Evolutionary conservation across 2,888 invertebrate genomes (phyloP).

Genomic region (Osedax fenrisi): DNA sequence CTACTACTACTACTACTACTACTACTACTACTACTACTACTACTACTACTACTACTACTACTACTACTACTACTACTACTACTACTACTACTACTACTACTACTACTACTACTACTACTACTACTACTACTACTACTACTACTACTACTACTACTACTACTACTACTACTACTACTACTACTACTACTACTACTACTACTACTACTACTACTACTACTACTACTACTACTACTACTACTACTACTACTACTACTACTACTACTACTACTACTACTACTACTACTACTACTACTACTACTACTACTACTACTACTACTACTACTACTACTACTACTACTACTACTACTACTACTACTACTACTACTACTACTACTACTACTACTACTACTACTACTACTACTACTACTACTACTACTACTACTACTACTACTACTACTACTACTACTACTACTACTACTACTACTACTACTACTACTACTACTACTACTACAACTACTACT

Average conservation of each 20-base stretch:
- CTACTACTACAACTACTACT: conserved; percentile 6
- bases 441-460: neutral
- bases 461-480: neutral
- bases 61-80: conserved; percentile 5
- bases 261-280: conserved; percentile 19
- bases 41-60: conserved; percentile 21
- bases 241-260: conserved; percentile 19
- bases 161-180: neutral
- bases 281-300: conserved; percentile 24
- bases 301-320: conserved; percentile 23
- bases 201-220: conserved; percentile 9
- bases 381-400: conserved; percentile 22
- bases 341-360: conserved; percentile 11
- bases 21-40: conserved; percentile 25
- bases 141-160: conserved; percentile 24
- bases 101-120: conserved; percentile 15
- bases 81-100: conserved; percentile 16
- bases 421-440: conserved; percentile 22
- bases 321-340: conserved; percentile 19
- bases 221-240: neutral
- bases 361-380: conserved; percentile 13
- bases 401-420: conserved; percentile 25
- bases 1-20: conserved; percentile 23
- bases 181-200: neutral
- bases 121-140: conserved; percentile 26